Percentiles rank a stretch among this genome's conserved stretches.
phyloP scores from a whole-genome alignment of 2,888 invertebrate genomes.

The Nasonia oneida region DNA sequence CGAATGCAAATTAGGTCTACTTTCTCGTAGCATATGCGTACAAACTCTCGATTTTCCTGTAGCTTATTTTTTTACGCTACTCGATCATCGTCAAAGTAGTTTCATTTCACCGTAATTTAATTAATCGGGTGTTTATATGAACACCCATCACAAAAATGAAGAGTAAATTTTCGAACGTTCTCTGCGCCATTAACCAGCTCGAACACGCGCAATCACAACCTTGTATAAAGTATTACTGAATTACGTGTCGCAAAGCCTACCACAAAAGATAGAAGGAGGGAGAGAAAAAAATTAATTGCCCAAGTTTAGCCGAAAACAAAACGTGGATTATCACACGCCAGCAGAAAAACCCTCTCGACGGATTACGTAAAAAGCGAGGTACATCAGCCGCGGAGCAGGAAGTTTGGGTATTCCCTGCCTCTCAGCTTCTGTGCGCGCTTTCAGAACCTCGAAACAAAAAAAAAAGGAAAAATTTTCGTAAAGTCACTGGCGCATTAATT shows the following conservation, averaged over 20 bases:
- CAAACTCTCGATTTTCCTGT: not conserved
- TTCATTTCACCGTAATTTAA: not conserved
- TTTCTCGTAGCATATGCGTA: not conserved
- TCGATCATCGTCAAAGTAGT: not conserved
- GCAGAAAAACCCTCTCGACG: not conserved
- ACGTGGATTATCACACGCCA: not conserved
- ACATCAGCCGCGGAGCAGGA: not conserved
- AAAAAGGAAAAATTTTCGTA: constrained; percentile 35
- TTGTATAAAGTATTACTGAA: not conserved
- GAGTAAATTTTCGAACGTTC: too few relatives aligned
- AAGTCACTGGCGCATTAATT: constrained; percentile 51
- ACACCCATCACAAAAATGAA: too few relatives aligned
- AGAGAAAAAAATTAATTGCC: not conserved
- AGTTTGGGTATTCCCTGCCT: not conserved
- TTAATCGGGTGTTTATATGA: too few relatives aligned
- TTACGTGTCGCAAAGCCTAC: not conserved
- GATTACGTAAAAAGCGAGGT: not conserved
- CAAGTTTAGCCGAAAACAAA: not conserved
- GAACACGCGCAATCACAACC: too few relatives aligned
- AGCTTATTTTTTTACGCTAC: not conserved
- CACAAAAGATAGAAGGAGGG: not conserved
- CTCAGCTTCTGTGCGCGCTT: not conserved
- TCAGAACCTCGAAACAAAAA: constrained; percentile 15
- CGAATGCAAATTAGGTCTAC: not conserved
- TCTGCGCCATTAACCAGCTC: too few relatives aligned